These are phyloP conservation scores for Kobus ellipsiprymnus DNA, from an alignment of 2,113 vertebrate species.

Conservation along the genomic window DNA sequence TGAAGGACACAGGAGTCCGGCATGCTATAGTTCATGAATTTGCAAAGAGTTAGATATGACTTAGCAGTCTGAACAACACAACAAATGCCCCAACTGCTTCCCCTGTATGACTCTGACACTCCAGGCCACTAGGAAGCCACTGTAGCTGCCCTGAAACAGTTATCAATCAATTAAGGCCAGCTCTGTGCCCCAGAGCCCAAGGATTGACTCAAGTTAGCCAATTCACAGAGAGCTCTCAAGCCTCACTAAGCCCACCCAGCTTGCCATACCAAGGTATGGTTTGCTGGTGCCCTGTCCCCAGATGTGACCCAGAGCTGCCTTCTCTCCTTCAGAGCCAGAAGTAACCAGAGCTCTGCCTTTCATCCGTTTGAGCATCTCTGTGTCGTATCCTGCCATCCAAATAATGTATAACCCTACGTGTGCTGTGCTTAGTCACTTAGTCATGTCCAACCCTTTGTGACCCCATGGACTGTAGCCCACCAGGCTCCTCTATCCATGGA, in stretches of 20 bases:
- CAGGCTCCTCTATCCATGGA: background rate
- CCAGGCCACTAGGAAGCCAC: background rate
- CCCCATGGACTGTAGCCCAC: background rate
- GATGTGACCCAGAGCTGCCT: background rate
- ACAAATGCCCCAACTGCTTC: background rate
- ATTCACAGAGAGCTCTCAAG: background rate
- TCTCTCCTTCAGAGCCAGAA: background rate
- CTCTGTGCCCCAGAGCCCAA: background rate
- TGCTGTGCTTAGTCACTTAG: background rate
- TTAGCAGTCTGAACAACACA: background rate
- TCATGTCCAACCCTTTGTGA: background rate
- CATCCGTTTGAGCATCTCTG: background rate
- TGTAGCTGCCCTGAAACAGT: too few relatives aligned
- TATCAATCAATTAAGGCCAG: too few relatives aligned
- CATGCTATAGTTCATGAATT: background rate
- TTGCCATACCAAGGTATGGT: fast-evolving
- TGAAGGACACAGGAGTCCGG: background rate
- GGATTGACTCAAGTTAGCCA: background rate
- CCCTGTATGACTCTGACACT: background rate
- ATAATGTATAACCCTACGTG: fast-evolving
- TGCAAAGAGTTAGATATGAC: background rate
- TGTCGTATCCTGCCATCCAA: background rate
- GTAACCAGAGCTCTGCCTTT: background rate
- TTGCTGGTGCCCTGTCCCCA: too few relatives aligned
- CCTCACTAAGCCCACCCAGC: fast-evolving